Conservation (phyloP, 2,888 invertebrate species). For the Mantis religiosa region DNA sequence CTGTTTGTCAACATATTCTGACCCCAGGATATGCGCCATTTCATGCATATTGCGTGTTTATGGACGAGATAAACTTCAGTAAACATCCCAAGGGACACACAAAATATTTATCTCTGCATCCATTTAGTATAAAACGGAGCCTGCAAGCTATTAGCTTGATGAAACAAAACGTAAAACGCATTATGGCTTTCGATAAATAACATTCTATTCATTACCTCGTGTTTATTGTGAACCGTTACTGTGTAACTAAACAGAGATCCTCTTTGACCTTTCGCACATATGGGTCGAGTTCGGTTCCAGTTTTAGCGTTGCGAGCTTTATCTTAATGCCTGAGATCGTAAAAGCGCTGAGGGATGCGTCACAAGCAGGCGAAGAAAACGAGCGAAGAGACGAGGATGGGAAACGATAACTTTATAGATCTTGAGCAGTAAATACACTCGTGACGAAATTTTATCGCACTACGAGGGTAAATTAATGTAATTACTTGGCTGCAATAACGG, state of each 20-base stretch:
- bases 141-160: not conserved
- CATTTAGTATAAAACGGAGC: not conserved
- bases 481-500: not conserved
- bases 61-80: not conserved
- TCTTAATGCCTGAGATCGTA: not conserved
- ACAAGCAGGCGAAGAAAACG: not conserved
- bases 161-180: not conserved
- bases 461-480: not conserved
- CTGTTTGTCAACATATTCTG: not conserved
- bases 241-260: not conserved
- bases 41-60: not conserved
- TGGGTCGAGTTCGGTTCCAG: not conserved
- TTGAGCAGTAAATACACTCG: not conserved
- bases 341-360: not conserved
- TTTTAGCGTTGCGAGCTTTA: not conserved
- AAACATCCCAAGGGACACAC: not conserved
- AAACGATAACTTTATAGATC: not conserved
- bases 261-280: not conserved
- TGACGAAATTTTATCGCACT: not conserved
- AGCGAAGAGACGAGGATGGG: not conserved
- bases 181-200: not conserved
- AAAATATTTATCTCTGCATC: not conserved
- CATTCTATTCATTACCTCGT: not conserved
- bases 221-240: not conserved
- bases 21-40: not conserved